A percentile compares a stretch with the other conserved stretches of the same genome.
Conservation (phyloP, 2,797 vertebrate genomes). For the Falco novaeseelandiae region DNA sequence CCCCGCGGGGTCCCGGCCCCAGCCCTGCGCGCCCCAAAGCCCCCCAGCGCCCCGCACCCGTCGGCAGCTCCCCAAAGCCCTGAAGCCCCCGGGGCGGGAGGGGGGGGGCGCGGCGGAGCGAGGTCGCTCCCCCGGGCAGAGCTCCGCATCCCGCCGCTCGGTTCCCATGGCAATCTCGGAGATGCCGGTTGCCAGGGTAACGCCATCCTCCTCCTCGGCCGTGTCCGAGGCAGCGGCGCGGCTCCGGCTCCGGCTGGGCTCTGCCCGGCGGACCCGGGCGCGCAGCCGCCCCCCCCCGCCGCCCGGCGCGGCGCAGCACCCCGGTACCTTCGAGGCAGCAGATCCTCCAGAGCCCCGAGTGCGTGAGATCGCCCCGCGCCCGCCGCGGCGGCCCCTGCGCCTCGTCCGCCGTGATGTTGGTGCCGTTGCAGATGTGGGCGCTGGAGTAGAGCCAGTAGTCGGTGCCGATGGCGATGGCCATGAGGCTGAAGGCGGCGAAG, state of each 20-base stretch:
- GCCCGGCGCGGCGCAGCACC: neutral
- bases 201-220: constrained; percentile 77
- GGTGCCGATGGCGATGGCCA: constrained; percentile 95
- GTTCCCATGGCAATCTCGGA: constrained; percentile 94
- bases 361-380: constrained; percentile 48
- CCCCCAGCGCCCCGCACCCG: neutral
- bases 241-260: constrained; percentile 21
- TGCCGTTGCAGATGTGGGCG: constrained; percentile 92
- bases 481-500: constrained; percentile 93
- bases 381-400: constrained; percentile 81
- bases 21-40: neutral
- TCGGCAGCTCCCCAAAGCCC: neutral
- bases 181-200: constrained; percentile 94
- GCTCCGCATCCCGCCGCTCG: constrained; percentile 76
- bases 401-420: constrained; percentile 83
- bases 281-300: neutral
- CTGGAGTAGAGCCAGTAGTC: constrained; percentile 97
- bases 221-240: constrained; percentile 49
- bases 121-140: constrained; percentile 34
- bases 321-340: constrained; percentile 77
- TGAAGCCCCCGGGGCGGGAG: neutral
- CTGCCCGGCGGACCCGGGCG: neutral
- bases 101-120: neutral
- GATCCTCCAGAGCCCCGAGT: constrained; percentile 90
- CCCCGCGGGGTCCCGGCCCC: too few relatives aligned